Evolutionary conservation across 2,797 vertebrate species (phyloP).

Genomic region (Gephyroberyx darwinii): DNA sequence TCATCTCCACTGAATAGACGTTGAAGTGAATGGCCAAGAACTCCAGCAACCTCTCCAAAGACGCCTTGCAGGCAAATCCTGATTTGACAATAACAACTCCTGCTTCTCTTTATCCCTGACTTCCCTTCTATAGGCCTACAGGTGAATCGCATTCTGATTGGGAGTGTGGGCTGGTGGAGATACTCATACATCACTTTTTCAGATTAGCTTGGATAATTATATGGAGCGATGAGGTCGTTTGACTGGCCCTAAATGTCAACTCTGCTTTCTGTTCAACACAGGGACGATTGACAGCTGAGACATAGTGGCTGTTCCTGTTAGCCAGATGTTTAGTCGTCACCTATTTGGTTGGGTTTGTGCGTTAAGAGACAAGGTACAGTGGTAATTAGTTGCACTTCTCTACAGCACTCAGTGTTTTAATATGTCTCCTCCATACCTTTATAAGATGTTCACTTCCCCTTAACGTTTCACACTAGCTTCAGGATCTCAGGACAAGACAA

Average conservation of each 20-base stretch:
- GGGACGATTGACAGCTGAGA: constrained; percentile 50
- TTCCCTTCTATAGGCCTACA: constrained; percentile 26
- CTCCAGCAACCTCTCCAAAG: neutral
- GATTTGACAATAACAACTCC: constrained; percentile 21
- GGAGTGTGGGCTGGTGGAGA: constrained; percentile 27
- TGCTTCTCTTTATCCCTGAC: constrained; percentile 20
- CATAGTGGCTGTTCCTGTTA: constrained; percentile 64
- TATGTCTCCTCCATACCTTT: constrained; percentile 9
- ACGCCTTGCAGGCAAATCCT: constrained; percentile 43
- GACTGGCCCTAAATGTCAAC: constrained; percentile 44
- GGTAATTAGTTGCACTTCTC: constrained; percentile 69
- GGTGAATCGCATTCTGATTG: constrained; percentile 3
- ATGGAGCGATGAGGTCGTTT: neutral
- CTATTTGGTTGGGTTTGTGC: constrained; percentile 60
- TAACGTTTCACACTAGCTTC: constrained; percentile 41
- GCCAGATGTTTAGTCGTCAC: constrained; percentile 64
- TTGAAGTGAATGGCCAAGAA: constrained; percentile 18
- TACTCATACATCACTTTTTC: neutral
- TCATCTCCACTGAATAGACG: neutral
- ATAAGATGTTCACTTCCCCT: constrained; percentile 38
- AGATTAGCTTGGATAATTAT: neutral
- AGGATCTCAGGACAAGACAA: constrained; percentile 63
- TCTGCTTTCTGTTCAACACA: constrained; percentile 49
- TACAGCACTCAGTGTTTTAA: constrained; percentile 18
- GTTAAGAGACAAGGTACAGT: constrained; percentile 68